Percentiles rank a stretch among this genome's conserved stretches.
These are phyloP conservation scores for Tenthredo scrophulariae DNA, from an alignment of 2,888 invertebrate genomes.

Conservation along the genomic window DNA sequence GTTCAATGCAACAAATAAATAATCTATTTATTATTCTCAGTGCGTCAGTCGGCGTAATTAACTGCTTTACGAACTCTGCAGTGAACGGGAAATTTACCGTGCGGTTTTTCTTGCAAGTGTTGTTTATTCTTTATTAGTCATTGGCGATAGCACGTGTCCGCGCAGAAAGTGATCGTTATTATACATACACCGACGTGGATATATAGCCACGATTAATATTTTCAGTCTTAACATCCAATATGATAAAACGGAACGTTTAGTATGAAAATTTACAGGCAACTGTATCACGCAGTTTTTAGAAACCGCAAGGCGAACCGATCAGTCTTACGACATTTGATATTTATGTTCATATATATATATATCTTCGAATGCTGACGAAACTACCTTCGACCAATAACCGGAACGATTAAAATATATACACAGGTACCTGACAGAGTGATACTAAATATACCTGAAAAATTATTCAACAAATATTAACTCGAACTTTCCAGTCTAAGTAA, in stretches of 20 bases:
- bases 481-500: neutral
- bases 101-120: conserved; percentile 47
- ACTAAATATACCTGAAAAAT: neutral
- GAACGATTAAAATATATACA: conserved; percentile 19
- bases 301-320: conserved; percentile 13
- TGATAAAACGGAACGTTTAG: conserved; percentile 20
- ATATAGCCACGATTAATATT: neutral
- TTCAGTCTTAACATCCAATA: neutral
- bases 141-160: conserved; percentile 20
- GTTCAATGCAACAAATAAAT: conserved; percentile 27
- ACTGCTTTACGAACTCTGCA: neutral
- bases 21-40: conserved; percentile 24
- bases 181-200: neutral
- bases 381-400: conserved; percentile 13
- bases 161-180: neutral
- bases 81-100: conserved; percentile 35
- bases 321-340: conserved; percentile 9
- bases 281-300: conserved; percentile 19
- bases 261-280: neutral
- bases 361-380: conserved; percentile 6
- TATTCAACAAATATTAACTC: neutral
- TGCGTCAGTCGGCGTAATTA: conserved; percentile 24
- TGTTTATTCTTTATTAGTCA: conserved; percentile 21
- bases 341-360: neutral
- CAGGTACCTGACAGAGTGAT: neutral